Conservation (phyloP, 2,797 vertebrate species). For the Ateles fusciceps region DNA sequence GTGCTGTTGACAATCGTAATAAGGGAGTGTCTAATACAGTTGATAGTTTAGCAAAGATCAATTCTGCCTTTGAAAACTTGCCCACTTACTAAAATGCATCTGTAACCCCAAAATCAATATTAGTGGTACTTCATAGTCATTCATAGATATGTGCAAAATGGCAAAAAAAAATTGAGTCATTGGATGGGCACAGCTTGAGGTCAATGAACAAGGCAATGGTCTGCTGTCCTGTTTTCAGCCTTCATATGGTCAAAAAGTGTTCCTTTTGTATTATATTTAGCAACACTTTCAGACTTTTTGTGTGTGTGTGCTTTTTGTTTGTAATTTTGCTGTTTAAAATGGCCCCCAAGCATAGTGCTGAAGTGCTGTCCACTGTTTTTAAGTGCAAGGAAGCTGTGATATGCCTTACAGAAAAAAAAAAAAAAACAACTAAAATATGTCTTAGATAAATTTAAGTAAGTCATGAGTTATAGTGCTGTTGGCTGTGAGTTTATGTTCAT, state of each 20-base stretch:
- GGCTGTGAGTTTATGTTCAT: not conserved
- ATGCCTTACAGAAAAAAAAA: conserved; percentile 15
- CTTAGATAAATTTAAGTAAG: not conserved
- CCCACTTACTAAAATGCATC: not conserved
- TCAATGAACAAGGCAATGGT: not conserved
- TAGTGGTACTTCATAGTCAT: not conserved
- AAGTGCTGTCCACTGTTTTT: not conserved
- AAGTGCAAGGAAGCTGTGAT: not conserved
- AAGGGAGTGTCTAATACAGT: not conserved
- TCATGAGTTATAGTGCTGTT: not conserved
- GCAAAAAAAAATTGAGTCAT: not conserved
- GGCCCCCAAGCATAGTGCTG: not conserved
- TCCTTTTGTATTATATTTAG: not conserved
- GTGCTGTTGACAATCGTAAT: not conserved
- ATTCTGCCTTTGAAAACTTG: not conserved
- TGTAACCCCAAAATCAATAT: not conserved
- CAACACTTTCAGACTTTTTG: not conserved
- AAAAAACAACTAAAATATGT: not conserved
- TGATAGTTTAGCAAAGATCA: not conserved
- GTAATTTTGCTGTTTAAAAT: not conserved
- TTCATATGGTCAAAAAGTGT: not conserved
- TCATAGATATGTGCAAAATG: not conserved
- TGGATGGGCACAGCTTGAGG: not conserved
- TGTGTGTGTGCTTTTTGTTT: not conserved
- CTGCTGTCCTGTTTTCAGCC: not conserved